Percentiles rank a stretch among this genome's conserved stretches.
Conservation (phyloP, 2,797 vertebrate genomes). For the Avahi laniger region DNA sequence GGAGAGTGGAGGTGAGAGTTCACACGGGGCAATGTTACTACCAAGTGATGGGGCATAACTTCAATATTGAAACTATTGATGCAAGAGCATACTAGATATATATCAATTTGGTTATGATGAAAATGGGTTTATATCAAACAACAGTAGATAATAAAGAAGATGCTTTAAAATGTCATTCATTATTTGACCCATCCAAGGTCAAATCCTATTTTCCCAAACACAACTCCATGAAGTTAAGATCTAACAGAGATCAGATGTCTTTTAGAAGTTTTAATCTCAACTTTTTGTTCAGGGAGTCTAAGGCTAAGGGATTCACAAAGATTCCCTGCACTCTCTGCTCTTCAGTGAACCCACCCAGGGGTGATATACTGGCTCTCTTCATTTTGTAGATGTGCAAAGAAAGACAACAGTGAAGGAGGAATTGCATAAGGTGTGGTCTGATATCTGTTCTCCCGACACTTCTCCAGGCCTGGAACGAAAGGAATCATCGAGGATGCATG, state of each 20-base stretch:
- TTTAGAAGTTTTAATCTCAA: not conserved
- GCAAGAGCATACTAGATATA: not conserved
- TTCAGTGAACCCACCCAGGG: not conserved
- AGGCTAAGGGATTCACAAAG: not conserved
- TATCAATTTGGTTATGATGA: not conserved
- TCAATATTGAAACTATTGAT: not conserved
- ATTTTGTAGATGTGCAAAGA: not conserved
- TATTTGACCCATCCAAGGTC: not conserved
- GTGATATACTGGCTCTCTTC: not conserved
- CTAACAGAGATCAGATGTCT: not conserved
- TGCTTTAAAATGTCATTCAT: not conserved
- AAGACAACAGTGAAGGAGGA: not conserved
- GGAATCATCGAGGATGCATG: not conserved
- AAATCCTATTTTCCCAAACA: slow-evolving; percentile 18
- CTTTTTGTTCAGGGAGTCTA: not conserved
- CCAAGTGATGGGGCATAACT: not conserved
- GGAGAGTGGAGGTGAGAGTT: not conserved
- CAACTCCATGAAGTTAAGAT: not conserved
- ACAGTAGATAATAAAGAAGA: not conserved
- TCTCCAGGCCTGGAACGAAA: not conserved
- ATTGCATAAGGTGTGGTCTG: not conserved
- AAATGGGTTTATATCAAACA: not conserved
- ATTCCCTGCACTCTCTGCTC: not conserved
- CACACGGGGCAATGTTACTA: not conserved
- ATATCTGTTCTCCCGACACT: not conserved